These are phyloP conservation scores for Onychomys leucogaster DNA, from an alignment of 2,797 vertebrate genomes.

Conservation along the genomic window DNA sequence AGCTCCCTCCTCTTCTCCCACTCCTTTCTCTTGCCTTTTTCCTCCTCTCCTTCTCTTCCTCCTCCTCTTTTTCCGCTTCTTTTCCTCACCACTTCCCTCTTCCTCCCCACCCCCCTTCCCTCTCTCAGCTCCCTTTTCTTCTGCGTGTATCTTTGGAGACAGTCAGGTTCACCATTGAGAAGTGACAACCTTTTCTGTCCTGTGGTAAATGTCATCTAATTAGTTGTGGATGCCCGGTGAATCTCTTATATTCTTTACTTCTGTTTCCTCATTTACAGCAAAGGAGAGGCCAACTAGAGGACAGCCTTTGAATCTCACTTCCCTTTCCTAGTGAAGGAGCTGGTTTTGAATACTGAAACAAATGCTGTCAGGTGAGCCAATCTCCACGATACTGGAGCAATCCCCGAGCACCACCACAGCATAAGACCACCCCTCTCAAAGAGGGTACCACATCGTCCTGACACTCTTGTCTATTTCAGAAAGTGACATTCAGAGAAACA, in stretches of 20 bases:
- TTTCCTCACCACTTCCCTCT: background rate
- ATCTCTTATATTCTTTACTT: background rate
- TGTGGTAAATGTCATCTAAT: background rate
- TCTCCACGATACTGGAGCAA: too few relatives aligned
- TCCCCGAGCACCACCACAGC: background rate
- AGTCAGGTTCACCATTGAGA: background rate
- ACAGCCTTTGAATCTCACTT: background rate
- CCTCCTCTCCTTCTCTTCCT: background rate
- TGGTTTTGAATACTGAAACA: background rate
- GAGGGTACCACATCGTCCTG: too few relatives aligned
- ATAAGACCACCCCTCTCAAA: background rate
- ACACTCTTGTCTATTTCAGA: background rate
- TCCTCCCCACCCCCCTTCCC: background rate
- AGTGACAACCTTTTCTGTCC: background rate
- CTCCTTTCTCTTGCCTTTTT: background rate
- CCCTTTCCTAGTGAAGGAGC: background rate
- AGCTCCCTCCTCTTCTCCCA: background rate
- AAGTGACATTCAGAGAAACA: background rate
- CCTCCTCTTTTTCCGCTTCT: background rate
- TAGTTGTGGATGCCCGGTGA: background rate
- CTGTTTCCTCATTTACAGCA: slow-evolving; percentile 14
- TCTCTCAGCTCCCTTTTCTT: background rate
- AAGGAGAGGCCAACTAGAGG: background rate
- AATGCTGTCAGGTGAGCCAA: background rate
- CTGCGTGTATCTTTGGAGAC: background rate